Percentiles rank a stretch among this genome's conserved stretches.
Evolutionary conservation across 2,797 vertebrate species (phyloP).

Genomic region (Halcyon badia): DNA sequence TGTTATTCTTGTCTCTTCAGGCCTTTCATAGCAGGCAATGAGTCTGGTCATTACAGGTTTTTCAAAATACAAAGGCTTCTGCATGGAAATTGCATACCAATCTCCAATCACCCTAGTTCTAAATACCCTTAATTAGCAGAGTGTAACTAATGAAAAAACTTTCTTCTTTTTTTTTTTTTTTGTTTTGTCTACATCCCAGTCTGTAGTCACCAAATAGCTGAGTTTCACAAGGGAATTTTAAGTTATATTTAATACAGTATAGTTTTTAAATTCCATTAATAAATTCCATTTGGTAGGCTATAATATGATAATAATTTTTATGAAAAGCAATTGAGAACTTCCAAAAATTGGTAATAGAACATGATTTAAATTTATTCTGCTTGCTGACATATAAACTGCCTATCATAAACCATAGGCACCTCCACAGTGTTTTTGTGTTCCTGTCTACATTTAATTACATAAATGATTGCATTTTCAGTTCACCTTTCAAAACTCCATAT

Average conservation of each 20-base stretch:
- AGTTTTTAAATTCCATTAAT: background rate
- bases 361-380: background rate
- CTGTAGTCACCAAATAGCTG: background rate
- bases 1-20: background rate
- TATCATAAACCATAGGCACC: background rate
- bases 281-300: background rate
- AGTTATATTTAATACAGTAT: background rate
- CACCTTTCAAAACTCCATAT: constrained; percentile 20
- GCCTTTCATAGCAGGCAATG: background rate
- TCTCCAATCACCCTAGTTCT: background rate
- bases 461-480: constrained; percentile 32
- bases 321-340: background rate
- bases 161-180: background rate
- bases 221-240: background rate
- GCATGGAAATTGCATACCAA: background rate
- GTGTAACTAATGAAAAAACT: background rate
- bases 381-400: background rate
- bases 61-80: background rate
- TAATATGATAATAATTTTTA: background rate
- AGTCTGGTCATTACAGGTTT: background rate
- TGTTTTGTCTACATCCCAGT: background rate
- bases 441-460: constrained; percentile 16
- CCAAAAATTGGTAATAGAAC: background rate
- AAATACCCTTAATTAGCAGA: background rate
- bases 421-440: background rate